Evolutionary conservation across 2,888 invertebrate species (phyloP).

Genomic region (Clunio marinus): DNA sequence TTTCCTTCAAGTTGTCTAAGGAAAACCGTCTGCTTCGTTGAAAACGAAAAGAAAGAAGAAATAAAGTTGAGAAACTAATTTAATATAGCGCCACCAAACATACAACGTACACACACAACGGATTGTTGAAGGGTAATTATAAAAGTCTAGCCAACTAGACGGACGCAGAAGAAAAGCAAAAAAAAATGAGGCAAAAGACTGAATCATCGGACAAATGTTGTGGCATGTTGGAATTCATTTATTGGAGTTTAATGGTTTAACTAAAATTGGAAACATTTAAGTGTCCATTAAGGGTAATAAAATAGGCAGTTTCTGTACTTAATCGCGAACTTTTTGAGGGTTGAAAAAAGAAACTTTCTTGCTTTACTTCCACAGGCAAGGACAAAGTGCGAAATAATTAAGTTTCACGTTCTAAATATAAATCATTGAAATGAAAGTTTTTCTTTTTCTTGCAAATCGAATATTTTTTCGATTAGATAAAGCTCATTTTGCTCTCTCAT

Average conservation of each 20-base stretch:
- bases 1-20: too few species aligned
- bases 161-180: too few species aligned
- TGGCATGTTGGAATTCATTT: slow-evolving; percentile 6
- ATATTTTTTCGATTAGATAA: too few species aligned
- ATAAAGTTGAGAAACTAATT: slow-evolving; percentile 1
- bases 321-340: background rate
- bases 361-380: background rate
- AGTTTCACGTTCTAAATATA: too few species aligned
- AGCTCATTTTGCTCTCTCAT: too few species aligned
- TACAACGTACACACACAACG: background rate
- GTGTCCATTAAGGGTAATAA: background rate
- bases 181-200: too few species aligned
- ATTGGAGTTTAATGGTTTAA: background rate
- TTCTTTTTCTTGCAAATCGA: too few species aligned
- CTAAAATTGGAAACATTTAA: slow-evolving; percentile 1
- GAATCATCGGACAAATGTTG: background rate
- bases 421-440: too few species aligned
- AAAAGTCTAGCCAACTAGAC: background rate
- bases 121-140: background rate
- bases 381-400: background rate
- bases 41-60: background rate
- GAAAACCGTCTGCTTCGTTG: too few species aligned
- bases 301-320: background rate
- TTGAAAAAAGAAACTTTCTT: too few species aligned
- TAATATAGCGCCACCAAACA: slow-evolving; percentile 1